Percentiles rank a stretch among this genome's conserved stretches.
These are phyloP conservation scores for Cryptops parisi DNA, from an alignment of 2,888 invertebrate genomes.

Conservation along the genomic window DNA sequence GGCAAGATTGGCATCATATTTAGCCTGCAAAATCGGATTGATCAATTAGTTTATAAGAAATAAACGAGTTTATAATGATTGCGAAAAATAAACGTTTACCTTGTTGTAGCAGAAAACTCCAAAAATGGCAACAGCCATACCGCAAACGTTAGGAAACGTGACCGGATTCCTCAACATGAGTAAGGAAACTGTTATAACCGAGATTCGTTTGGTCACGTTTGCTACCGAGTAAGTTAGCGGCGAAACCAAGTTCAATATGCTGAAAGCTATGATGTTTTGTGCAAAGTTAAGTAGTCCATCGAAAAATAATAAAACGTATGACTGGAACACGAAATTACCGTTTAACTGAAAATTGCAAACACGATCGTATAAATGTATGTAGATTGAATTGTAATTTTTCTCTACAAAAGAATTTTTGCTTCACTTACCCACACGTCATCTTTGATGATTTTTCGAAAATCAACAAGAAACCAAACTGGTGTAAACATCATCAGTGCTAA, in stretches of 20 bases:
- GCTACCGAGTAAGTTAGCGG: slow-evolving; percentile 92
- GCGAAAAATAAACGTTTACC: slow-evolving; percentile 33
- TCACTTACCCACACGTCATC: slow-evolving; percentile 44
- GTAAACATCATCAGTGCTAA: slow-evolving; percentile 63
- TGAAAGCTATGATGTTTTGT: slow-evolving; percentile 90
- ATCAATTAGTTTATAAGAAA: background rate
- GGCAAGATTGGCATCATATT: background rate
- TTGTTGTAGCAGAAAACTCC: slow-evolving; percentile 87
- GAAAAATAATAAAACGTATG: slow-evolving; percentile 42
- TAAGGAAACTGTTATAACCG: slow-evolving; percentile 76
- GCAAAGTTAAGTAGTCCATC: slow-evolving; percentile 86
- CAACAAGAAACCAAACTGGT: slow-evolving; percentile 65
- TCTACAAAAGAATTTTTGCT: too few relatives aligned
- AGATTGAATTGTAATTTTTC: too few relatives aligned
- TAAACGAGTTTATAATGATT: background rate
- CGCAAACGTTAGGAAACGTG: slow-evolving; percentile 65
- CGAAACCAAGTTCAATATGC: slow-evolving; percentile 62
- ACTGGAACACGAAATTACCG: slow-evolving; percentile 10
- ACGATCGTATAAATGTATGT: too few relatives aligned
- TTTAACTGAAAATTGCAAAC: slow-evolving; percentile 17
- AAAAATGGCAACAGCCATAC: slow-evolving; percentile 76
- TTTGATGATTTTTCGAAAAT: slow-evolving; percentile 46
- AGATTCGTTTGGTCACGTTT: slow-evolving; percentile 84
- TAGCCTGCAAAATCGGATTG: slow-evolving; percentile 1
- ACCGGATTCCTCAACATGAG: slow-evolving; percentile 82